Conservation (phyloP, 1,140 invertebrate genomes). For the Pseudoatta argentina region DNA sequence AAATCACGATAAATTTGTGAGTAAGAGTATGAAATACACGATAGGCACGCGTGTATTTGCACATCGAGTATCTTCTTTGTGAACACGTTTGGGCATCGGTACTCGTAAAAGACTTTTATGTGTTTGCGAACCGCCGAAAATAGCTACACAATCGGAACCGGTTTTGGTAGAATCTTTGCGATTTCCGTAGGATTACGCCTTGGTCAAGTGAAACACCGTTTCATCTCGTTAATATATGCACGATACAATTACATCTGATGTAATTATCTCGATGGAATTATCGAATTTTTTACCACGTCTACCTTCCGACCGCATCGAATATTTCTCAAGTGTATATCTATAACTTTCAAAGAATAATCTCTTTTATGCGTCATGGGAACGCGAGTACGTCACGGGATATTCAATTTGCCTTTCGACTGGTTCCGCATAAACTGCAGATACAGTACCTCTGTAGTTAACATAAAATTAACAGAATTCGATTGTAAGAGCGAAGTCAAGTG, state of each 20-base stretch:
- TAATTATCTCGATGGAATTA: background rate
- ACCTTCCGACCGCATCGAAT: background rate
- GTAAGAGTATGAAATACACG: background rate
- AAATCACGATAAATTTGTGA: slow-evolving; percentile 12
- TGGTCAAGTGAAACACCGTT: slow-evolving; percentile 55
- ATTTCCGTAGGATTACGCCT: slow-evolving; percentile 69
- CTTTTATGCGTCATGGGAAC: background rate
- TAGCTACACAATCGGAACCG: slow-evolving; percentile 76
- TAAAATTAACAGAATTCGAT: slow-evolving; percentile 17
- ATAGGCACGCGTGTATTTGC: background rate
- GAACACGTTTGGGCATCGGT: slow-evolving; percentile 46
- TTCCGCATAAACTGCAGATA: background rate
- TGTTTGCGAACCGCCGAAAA: slow-evolving; percentile 75
- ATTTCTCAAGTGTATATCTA: background rate
- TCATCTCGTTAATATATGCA: slow-evolving; percentile 24
- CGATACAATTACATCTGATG: slow-evolving; percentile 38
- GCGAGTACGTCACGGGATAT: background rate
- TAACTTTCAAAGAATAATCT: background rate
- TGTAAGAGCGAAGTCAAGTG: slow-evolving; percentile 24
- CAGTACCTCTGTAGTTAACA: background rate
- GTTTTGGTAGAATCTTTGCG: slow-evolving; percentile 71
- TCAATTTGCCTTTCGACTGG: background rate
- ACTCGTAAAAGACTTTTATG: slow-evolving; percentile 75
- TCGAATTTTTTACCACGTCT: background rate
- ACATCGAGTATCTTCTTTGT: slow-evolving; percentile 10